Evolutionary conservation across 2,888 invertebrate genomes (phyloP), one percentile per base, ranked within the genome.

Genomic region (Campoplex capitator): DNA sequence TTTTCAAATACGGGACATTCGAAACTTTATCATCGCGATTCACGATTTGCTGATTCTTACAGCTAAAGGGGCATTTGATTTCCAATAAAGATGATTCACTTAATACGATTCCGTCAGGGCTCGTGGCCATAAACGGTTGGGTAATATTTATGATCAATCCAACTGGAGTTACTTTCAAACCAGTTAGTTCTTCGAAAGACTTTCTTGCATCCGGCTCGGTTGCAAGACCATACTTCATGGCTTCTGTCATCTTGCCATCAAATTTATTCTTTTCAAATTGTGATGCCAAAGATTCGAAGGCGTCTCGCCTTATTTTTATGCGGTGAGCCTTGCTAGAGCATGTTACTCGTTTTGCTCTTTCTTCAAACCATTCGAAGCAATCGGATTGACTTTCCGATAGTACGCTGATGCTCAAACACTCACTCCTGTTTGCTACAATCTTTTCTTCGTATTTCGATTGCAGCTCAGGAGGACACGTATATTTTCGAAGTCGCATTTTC

Each of bases 361-460:
- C 71, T 80, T 62, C 18, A 13, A 73, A 71, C 80, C 71, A 71
- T 62, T 65, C 45, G 18, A 73, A 62, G 42, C 62, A 73, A 48
- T 80, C 48, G 8, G 80, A 80, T 71, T 80, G 80, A 18, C 45
- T 62, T 51, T 28, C 32, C 2, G 80, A 80, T 73, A 11, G 3
- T 45, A 58, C 23, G 9, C 71, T 32, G 71, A 80, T 73, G 16
- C 16, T 23, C 13, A 48, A 16, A 38, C 85, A 81, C 8, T 85
- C 81, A 9, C 71, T 76, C 23, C 58, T 13, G 65, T 18, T 76
- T 18, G 51, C 85, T 54, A 81, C 81, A 71, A 85, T 85, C n/a
- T 81, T 85, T 23, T 80, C 35, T 3, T 81, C n/a, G 23, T 81
- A 81, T 35, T 68, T 68, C 18, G 0, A 32, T 48, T 35, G 65